Evolutionary conservation across 1,140 invertebrate genomes (phyloP).

Genomic region (Cydia fagiglandana): DNA sequence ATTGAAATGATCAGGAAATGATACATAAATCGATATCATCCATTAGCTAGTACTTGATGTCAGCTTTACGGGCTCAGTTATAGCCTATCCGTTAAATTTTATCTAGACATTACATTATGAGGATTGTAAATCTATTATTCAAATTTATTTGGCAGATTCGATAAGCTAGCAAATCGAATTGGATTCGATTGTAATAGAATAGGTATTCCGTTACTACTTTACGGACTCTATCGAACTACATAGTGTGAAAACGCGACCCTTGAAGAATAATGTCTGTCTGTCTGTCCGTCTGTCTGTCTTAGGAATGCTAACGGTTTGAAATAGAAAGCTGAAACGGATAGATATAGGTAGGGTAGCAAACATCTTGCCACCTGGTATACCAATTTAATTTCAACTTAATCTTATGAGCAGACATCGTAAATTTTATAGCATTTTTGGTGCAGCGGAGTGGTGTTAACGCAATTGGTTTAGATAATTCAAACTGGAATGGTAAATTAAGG

Average conservation of each 20-base stretch:
- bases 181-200: conserved; percentile 28
- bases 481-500: no score
- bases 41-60: conserved; percentile 46
- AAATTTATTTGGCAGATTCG: neutral
- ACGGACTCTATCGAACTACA: neutral
- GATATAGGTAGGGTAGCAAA: no score
- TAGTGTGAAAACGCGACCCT: neutral
- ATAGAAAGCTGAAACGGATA: no score
- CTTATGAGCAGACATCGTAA: no score
- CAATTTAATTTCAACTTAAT: no score
- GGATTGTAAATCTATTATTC: neutral
- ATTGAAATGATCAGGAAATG: conserved; percentile 48
- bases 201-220: conserved; percentile 27
- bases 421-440: no score
- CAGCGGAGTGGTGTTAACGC: no score
- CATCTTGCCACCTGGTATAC: no score
- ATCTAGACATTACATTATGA: conserved; percentile 12
- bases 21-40: conserved; percentile 55
- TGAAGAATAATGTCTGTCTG: no score
- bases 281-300: no score
- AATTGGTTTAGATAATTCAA: no score
- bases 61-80: conserved; percentile 1
- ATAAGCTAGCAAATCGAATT: neutral
- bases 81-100: neutral
- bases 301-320: no score